Base-by-base conservation (phyloP, 2,797 vertebrate genomes). In the Pagetopsis macropterus region DNA sequence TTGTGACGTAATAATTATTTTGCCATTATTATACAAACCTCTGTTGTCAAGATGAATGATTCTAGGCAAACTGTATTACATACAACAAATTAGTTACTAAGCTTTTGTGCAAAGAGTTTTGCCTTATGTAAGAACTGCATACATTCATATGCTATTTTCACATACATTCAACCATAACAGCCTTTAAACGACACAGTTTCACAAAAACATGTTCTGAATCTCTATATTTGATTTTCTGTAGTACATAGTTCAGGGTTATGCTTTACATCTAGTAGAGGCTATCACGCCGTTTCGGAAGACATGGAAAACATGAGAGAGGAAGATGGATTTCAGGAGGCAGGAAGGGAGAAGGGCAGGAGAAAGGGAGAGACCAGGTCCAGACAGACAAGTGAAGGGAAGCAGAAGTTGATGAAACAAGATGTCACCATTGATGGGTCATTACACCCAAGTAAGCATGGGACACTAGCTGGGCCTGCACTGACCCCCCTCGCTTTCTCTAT, bases 391-490 rank as follows among this genome's bases (percentile, higher is more conserved):
- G 95, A 96, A 97, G 94, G 95, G 95, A 96, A 97, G 96, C 96
- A 97, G 95, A 97, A 97, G 95, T 95, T 95, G 95, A 97, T 96
- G 94, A 95, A 96, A 96, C 95, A 97, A 96, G 95, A 95, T 96
- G 95, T 97, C 95, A 95, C 94, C 94, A 95, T 93, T 94, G 94
- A 95, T 94, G 94, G 96, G 96, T 98, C 96, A 96, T 96, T 96
- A 96, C 96, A 96, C 95, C 95, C 96, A 96, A 96, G 91, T 96
- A 96, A 95, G 88, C 94, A 94, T 75, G 85, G 91, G 95, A 95
- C 95, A 97, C 96, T 95, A 95, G 93, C 94, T 92, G 93, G 93
- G 93, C 84, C 89, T 65, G 85, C 90, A 90, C 70, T 71, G 66
- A 79, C 75, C 71, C 45, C 45, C 50, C 91, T 75, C 90, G 84